Evolutionary conservation across 2,113 vertebrate species (phyloP), one percentile per base, ranked within the genome.

Genomic region (Emydocephalus ijimae): DNA sequence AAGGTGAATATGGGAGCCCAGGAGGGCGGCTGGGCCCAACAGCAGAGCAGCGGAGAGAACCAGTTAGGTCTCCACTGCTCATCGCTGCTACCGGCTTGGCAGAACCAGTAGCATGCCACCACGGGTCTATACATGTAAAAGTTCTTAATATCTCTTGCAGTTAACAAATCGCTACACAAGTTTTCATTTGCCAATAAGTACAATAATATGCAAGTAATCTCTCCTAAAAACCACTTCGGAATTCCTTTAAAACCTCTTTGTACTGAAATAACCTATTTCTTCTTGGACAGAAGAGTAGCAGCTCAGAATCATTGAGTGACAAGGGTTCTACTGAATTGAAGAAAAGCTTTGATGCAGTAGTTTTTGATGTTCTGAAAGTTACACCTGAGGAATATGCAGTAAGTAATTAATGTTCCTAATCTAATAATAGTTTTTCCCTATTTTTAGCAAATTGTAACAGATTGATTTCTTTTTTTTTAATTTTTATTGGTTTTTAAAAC

Each of bases 361-460:
- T 99, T 5, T 99, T 99, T 92, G 99, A 99, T 92, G 98, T 99
- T 95, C 97, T 99, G 69, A 99, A 99, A 97, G 99, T 99, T 94
- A 99, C 99, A 12, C 99, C 99, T 14, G 99, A 99, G 95, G 99
- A 99, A 97, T 99, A 99, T 98, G 99, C 99, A 91, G 99, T 99
- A 98, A 99, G 99, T 95, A 21, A 12, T 48, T 5, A 54, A 12
- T 92, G 89, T 61, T 91, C n/a, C 5, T 1, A 21, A 61, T 21
- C 20, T 93, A 0, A 10, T 0, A n/a, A 0, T 0, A 2, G 64
- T 23, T 54, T 10, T n/a, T 3, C 39, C 14, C 61, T 64, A 21
- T 12, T 29, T 61, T 69, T 45, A 26, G 3, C 29, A 90, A 24
- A 69, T 26, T 64, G 26, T 26, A 81, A 8, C 18, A 21, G 21